These are phyloP conservation scores for Fregetta grallaria DNA, from an alignment of 2,113 vertebrate species.

Conservation along the genomic window DNA sequence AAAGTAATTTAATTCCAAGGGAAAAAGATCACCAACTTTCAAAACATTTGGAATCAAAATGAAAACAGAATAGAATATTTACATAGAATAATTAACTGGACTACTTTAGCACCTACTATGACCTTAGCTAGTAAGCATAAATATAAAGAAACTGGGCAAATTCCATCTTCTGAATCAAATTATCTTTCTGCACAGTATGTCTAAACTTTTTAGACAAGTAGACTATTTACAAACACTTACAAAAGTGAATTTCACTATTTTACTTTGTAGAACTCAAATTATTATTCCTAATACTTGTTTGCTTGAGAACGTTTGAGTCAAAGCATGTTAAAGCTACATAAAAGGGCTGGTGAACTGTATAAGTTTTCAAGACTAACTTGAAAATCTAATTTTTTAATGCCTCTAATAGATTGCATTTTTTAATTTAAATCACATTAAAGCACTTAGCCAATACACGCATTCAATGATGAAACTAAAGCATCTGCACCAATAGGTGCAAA, in stretches of 20 bases:
- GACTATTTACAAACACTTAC: background rate
- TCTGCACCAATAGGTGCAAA: background rate
- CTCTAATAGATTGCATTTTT: background rate
- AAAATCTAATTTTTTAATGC: background rate
- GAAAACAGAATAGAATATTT: background rate
- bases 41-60: background rate
- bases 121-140: background rate
- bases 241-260: background rate
- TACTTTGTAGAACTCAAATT: background rate
- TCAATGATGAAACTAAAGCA: background rate
- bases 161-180: background rate
- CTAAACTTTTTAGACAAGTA: background rate
- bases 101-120: background rate
- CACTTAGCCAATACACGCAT: fast-evolving
- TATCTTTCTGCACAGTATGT: background rate
- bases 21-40: background rate
- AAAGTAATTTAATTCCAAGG: background rate
- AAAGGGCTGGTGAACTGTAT: background rate
- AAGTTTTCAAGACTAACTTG: background rate
- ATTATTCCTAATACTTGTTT: background rate
- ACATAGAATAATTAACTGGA: background rate
- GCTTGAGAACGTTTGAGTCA: background rate
- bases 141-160: background rate
- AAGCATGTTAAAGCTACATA: background rate
- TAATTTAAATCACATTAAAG: background rate